phyloP scores from a whole-genome alignment of 1,140 invertebrate genomes.

The Ceratosolen solmsi region DNA sequence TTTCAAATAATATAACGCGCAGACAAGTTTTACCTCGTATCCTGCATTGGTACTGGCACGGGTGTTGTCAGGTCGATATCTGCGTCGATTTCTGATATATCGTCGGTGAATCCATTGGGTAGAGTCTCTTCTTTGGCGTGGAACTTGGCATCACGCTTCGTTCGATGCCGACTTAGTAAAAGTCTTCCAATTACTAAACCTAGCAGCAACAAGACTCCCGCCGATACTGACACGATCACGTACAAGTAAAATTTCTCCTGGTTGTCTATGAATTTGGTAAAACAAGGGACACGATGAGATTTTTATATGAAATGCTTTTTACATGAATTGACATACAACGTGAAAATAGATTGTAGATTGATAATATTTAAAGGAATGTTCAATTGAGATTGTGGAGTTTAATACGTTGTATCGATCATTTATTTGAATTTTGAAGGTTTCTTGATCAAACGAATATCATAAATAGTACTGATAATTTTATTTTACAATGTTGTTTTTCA shows the following conservation, averaged over 20 bases:
- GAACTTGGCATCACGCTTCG: constrained; percentile 74
- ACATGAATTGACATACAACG: too few relatives aligned
- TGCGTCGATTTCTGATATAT: constrained; percentile 82
- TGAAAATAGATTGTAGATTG: too few relatives aligned
- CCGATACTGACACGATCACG: constrained; percentile 81
- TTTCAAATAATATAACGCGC: neutral
- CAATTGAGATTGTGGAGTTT: too few relatives aligned
- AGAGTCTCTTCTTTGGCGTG: constrained; percentile 77
- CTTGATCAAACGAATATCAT: too few relatives aligned
- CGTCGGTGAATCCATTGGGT: constrained; percentile 81
- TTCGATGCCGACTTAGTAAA: constrained; percentile 76
- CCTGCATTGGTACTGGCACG: constrained; percentile 73
- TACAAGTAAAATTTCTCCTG: constrained; percentile 86
- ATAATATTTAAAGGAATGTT: too few relatives aligned
- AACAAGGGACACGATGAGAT: neutral
- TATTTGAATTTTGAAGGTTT: too few relatives aligned
- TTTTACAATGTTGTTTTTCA: too few relatives aligned
- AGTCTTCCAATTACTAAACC: constrained; percentile 80
- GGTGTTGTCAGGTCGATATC: constrained; percentile 81
- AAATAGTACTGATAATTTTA: too few relatives aligned
- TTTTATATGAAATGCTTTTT: too few relatives aligned
- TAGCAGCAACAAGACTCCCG: constrained; percentile 80
- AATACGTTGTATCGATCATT: too few relatives aligned
- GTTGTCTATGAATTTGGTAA: constrained; percentile 77
- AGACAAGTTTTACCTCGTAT: constrained; percentile 62